Base-by-base conservation (phyloP, 1,140 invertebrate species). In the Papilio dardanus region DNA sequence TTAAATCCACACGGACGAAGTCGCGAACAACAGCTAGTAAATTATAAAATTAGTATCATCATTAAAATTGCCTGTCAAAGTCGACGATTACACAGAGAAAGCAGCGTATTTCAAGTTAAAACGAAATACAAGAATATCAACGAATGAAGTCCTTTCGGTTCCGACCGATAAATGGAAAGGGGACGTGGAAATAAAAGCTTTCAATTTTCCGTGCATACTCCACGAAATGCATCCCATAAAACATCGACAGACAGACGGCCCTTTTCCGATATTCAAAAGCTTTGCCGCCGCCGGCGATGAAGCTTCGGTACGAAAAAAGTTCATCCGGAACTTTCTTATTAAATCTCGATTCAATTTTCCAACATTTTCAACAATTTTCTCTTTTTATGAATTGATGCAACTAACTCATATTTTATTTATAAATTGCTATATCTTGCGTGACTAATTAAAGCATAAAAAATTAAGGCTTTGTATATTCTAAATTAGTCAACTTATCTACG, bases 211-310 rank as follows among this genome's bases (percentile, higher is more conserved):
- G 71, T 35, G 71, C 71, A 73, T 62, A 73, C 50, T 73, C 46
- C 71, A 58, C 71, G 71, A 73, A 73, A 58, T 73, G 71, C 71
- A 73, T 73, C 50, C 50, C 46, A 58, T 73, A 73, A 73, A 73
- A 73, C 46, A 73, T 73, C 71, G 71, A 73, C 71, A 73, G 50
- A 73, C 71, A 73, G 71, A 35, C 42, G 35, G 71, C 71, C 42
- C 71, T 73, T 73, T 58, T 33, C 42, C 69, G 28, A 71, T 71
- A 50, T 50, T 73, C 46, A 73, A 73, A n/a, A 54, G 71, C 71
- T 73, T 35, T 73, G 71, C 19, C 46, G 24, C 71, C 46, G 42
- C 12, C 28, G 71, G 71, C 71, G 16, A 73, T 73, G 71, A 58
- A 58, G 46, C 71, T 54, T 35, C 50, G 46, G 50, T 35, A 62